Evolutionary conservation across 2,797 vertebrate genomes (phyloP), one percentile per base, ranked within the genome.

Genomic region (Mastacembelus armatus): DNA sequence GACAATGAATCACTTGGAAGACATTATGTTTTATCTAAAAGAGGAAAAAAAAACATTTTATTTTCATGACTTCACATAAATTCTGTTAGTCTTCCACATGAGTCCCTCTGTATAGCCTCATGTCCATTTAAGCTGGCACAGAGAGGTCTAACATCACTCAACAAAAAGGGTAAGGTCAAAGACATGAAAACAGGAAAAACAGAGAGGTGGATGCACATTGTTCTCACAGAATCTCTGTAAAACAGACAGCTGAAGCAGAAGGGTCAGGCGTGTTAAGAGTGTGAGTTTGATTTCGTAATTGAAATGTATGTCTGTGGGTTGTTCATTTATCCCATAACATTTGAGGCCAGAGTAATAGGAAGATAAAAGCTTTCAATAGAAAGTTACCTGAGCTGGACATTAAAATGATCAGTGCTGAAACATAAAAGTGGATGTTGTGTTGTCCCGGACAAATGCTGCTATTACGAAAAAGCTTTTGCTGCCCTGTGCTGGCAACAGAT

Each of bases 221-320:
- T 78, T 85, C 55, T 56, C 59, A 58, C 65, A 66, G 47, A 85
- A 60, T 50, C 64, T 62, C 69, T 50, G 32, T 10, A 50, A 48
- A 64, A 81, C 60, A 48, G 75, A 30, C 60, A 61, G 59, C 45
- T 61, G 62, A 77, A 14, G 70, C 77, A 62, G 67, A 81, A 80
- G 78, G 59, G 65, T 49, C 1, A 42, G 66, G 77, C 30, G 63
- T 79, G 74, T 84, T 62, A 71, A 57, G 67, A 78, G 68, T 35
- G 52, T 36, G 56, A 56, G 76, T 68, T 80, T 67, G 62, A n/a
- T 52, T 27, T 59, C 42, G 43, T 82, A 77, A 88, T 57, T 71
- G 57, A 81, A 86, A 10, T 70, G 51, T 45, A 47, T 2, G 59
- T 74, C 52, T 48, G 24, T 10, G 50, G 62, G 48, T 43, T 70